Evolutionary conservation across 2,797 vertebrate genomes (phyloP).

Genomic region (Coranthus polyacanthus): DNA sequence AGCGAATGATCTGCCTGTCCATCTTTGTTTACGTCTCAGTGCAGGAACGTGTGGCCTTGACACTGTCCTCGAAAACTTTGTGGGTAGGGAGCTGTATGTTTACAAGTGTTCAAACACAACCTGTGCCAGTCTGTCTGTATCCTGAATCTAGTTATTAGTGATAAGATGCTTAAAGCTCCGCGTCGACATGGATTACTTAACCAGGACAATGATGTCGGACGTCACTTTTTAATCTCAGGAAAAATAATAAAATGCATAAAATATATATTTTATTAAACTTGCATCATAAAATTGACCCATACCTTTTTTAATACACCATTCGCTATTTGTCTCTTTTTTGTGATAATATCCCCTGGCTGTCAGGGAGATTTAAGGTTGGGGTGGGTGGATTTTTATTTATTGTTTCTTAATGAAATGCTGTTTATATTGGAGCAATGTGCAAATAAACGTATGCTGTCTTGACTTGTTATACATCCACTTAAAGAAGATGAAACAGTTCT

Average conservation of each 20-base stretch:
- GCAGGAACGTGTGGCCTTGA: neutral
- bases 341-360: neutral
- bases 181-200: neutral
- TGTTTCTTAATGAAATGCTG: neutral
- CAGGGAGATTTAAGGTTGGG: neutral
- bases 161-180: neutral
- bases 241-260: neutral
- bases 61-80: too few relatives aligned
- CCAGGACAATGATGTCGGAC: neutral
- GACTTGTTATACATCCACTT: neutral
- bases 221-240: neutral
- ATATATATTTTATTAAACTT: neutral
- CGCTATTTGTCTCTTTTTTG: too few relatives aligned
- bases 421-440: neutral
- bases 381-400: too few relatives aligned
- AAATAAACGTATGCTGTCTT: neutral
- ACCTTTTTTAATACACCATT: too few relatives aligned
- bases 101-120: too few relatives aligned
- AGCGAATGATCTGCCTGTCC: neutral
- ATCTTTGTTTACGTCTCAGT: conserved; percentile 1
- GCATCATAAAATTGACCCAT: neutral
- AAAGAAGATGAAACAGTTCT: neutral
- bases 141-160: neutral
- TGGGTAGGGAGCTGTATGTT: too few relatives aligned
- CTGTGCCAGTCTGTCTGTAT: too few relatives aligned